Conservation (phyloP, 2,797 vertebrate species). For the Euphonia xanthogaster region DNA sequence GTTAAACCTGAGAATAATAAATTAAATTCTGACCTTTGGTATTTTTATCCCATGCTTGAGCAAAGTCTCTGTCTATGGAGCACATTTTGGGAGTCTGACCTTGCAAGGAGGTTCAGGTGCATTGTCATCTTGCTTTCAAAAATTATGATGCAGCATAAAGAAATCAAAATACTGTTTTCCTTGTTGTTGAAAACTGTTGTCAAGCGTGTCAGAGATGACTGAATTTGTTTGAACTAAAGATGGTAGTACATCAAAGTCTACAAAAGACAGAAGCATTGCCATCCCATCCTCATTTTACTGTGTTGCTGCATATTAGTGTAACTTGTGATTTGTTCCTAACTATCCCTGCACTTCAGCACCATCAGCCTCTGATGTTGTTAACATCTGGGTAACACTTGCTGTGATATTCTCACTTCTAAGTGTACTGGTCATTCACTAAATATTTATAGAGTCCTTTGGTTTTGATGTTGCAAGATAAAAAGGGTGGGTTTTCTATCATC, state of each 20-base stretch:
- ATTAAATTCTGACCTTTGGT: neutral
- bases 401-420: neutral
- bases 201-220: neutral
- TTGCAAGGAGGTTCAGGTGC: neutral
- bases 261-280: neutral
- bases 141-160: neutral
- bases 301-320: neutral
- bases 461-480: constrained; percentile 42
- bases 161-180: neutral
- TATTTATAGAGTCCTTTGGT: neutral
- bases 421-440: neutral
- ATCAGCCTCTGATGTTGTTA: neutral
- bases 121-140: neutral
- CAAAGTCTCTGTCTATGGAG: neutral
- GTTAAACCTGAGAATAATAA: neutral
- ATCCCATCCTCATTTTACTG: neutral
- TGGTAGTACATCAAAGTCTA: neutral
- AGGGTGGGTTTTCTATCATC: neutral
- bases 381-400: neutral
- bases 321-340: neutral
- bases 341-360: neutral
- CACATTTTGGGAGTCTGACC: neutral
- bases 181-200: neutral
- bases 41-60: neutral
- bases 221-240: neutral